Base-by-base conservation (phyloP, 2,888 invertebrate species). In the Microplitis manilae region DNA sequence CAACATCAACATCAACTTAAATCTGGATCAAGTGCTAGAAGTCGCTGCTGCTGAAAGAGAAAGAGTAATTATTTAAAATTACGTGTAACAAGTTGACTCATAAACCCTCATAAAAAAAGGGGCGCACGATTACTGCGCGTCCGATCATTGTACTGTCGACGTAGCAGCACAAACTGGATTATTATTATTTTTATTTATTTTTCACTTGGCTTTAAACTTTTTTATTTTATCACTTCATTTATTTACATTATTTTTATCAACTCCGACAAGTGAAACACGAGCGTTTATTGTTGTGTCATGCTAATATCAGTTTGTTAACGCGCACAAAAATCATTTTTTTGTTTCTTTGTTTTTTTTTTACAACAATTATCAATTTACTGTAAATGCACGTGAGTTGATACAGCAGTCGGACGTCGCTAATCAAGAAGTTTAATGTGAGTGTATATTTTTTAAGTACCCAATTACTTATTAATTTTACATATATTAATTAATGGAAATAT, bases 121-220 rank as follows among this genome's bases (percentile, higher is more conserved):
- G 73, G 59, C 73, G 73, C 73, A 73, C 65, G 59, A 73, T 67
- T 67, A 73, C 39, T 67, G 67, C 67, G 73, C 73, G 73, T 67
- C 15, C 41, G 50, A 73, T 67, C 73, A 67, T 73, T 73, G 73
- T 73, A 59, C 67, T 67, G 67, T 73, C 60, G 64, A 59, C 65
- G 50, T 62, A 62, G 41, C 38, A 39, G 41, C 7, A 7, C 17
- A 41, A 41, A 39, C 9, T 15, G 41, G 15, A 41, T 17, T 4
- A 41, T 50, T 15, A n/a, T 73, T 62, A 15, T 39, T 65, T 41
- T 40, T 39, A 61, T 40, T 62, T 62, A 20, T 62, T 39, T 72
- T 30, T 62, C 15, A 65, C 38, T 65, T 30, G 30, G 30, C 30
- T 30, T 2, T 30, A 30, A 30, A 65, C 13, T 30, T 6, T 65